Evolutionary conservation across 2,113 vertebrate genomes (phyloP).

Genomic region (Colinus virginianus): DNA sequence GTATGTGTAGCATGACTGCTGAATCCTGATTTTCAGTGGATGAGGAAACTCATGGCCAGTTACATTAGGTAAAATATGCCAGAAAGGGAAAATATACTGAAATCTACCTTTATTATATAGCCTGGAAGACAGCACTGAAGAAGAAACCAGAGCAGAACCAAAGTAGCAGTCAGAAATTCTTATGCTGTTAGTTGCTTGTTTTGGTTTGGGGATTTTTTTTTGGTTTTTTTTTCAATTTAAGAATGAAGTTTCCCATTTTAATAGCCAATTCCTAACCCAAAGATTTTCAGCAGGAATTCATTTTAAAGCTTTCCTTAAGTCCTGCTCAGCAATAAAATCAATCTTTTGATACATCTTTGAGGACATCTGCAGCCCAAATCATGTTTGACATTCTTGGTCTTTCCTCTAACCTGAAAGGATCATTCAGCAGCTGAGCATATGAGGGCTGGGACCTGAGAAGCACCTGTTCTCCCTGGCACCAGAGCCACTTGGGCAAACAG

Average conservation of each 20-base stretch:
- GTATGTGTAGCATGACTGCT: not conserved
- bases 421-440: not conserved
- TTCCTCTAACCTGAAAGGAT: not conserved
- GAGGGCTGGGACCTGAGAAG: not conserved
- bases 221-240: not conserved
- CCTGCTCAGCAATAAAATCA: not conserved
- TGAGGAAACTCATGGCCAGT: not conserved
- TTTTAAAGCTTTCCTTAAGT: not conserved
- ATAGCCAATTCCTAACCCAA: not conserved
- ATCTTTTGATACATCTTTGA: not conserved
- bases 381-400: not conserved
- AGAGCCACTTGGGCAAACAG: not conserved
- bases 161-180: not conserved
- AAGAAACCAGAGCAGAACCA: not conserved
- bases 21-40: not conserved
- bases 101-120: not conserved
- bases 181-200: not conserved
- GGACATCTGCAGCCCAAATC: not conserved
- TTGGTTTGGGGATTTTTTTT: not conserved
- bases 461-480: accelerated
- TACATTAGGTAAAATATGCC: not conserved
- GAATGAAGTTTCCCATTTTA: not conserved
- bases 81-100: not conserved
- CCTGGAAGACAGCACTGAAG: not conserved
- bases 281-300: not conserved